A percentile compares a stretch with the other conserved stretches of the same genome.
Evolutionary conservation across 2,797 vertebrate genomes (phyloP).

Genomic region (Danio albolineatus): DNA sequence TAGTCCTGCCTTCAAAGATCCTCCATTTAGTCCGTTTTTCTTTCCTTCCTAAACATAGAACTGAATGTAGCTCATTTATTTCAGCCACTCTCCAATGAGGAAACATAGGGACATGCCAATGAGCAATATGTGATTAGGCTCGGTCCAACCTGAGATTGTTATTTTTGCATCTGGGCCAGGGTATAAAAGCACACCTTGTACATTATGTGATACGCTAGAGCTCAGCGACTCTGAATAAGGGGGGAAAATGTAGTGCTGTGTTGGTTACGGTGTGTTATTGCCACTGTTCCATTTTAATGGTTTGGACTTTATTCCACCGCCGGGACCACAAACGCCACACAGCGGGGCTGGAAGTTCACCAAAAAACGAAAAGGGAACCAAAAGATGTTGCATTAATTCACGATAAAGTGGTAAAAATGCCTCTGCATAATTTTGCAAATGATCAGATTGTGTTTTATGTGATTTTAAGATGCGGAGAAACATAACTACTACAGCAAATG

Average conservation of each 20-base stretch:
- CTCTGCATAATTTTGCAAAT: too few species aligned
- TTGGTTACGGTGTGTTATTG: conserved; percentile 51
- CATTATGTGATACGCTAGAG: conserved; percentile 58
- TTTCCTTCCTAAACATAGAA: conserved; percentile 21
- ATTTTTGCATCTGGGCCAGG: conserved; percentile 57
- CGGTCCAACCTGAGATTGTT: conserved; percentile 55
- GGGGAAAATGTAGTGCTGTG: conserved; percentile 49
- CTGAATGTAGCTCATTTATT: conserved; percentile 52
- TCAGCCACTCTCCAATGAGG: conserved; percentile 51
- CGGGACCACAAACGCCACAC: background rate
- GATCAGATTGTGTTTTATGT: too few species aligned
- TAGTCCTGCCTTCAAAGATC: conserved; percentile 37
- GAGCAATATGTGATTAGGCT: conserved; percentile 62
- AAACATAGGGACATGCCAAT: conserved; percentile 54
- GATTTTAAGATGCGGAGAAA: too few species aligned
- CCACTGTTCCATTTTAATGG: conserved; percentile 48
- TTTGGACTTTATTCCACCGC: conserved; percentile 1
- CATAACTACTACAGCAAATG: too few species aligned
- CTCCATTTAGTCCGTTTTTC: conserved; percentile 30
- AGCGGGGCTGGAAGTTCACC: conserved; percentile 6
- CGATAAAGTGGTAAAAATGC: too few species aligned
- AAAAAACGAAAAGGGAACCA: background rate
- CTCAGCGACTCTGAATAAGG: conserved; percentile 42
- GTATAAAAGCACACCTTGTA: conserved; percentile 56
- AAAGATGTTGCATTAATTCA: too few species aligned